Evolutionary conservation across 2,888 invertebrate species (phyloP).

Genomic region (Notocelia uddmanniana): DNA sequence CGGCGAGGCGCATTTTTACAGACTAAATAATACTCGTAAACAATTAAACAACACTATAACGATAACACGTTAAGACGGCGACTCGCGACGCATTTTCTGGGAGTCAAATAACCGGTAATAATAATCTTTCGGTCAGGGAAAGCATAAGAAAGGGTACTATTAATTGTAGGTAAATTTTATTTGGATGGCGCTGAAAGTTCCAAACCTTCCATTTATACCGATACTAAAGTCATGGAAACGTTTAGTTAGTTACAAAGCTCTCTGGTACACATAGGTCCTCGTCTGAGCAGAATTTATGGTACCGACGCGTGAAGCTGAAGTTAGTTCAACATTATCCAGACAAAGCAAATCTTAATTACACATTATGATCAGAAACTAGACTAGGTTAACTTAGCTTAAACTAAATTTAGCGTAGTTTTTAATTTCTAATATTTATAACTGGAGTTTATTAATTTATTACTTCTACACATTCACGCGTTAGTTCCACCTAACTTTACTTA

Average conservation of each 20-base stretch:
- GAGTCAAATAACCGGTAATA: too few relatives aligned
- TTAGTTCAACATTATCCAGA: constrained; percentile 6
- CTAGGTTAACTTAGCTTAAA: constrained; percentile 11
- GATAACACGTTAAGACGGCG: too few relatives aligned
- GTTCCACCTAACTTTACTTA: neutral
- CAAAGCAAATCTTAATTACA: constrained; percentile 35
- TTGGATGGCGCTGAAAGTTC: neutral
- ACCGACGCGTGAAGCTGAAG: neutral
- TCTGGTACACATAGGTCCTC: neutral
- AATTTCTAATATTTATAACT: neutral
- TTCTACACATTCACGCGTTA: neutral
- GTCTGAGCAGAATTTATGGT: neutral
- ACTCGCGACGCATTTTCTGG: too few relatives aligned
- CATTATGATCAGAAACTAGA: constrained; percentile 33
- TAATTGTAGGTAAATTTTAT: neutral
- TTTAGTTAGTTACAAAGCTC: neutral
- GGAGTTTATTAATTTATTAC: neutral
- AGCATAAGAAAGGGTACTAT: too few relatives aligned
- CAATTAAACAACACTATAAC: too few relatives aligned
- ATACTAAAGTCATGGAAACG: neutral
- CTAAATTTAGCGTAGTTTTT: neutral
- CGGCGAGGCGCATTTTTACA: too few relatives aligned
- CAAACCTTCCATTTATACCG: neutral
- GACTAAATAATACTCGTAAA: too few relatives aligned
- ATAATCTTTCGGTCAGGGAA: too few relatives aligned